A percentile compares a stretch with the other conserved stretches of the same genome.
These are phyloP conservation scores for Mayetiola destructor DNA, from an alignment of 2,888 invertebrate species.

Conservation along the genomic window DNA sequence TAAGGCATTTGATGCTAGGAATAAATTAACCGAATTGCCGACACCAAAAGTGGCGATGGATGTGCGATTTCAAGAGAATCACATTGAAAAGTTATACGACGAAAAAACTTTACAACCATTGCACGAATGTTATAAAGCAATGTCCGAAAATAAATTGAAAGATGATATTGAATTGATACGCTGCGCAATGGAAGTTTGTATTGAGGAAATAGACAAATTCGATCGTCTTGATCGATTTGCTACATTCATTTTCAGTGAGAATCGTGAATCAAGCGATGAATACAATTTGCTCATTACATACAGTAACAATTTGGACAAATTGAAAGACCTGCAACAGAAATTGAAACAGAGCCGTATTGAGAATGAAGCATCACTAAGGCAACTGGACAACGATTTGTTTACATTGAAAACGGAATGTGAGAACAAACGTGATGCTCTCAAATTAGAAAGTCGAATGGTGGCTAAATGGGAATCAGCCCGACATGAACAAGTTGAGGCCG, in stretches of 20 bases:
- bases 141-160: background rate
- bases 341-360: background rate
- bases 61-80: background rate
- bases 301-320: background rate
- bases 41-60: background rate
- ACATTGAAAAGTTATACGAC: background rate
- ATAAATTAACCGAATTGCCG: background rate
- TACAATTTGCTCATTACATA: background rate
- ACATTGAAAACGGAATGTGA: background rate
- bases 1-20: background rate
- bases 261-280: background rate
- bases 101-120: background rate
- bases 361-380: background rate
- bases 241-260: background rate
- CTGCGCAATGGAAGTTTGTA: background rate
- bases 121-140: background rate
- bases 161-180: background rate
- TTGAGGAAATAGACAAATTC: background rate
- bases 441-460: background rate
- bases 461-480: background rate
- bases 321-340: background rate
- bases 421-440: background rate
- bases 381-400: background rate
- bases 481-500: slow-evolving; percentile 1
- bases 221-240: background rate